Percentiles rank a stretch among this genome's conserved stretches.
These are phyloP conservation scores for Leucophora obtusa DNA, from an alignment of 2,888 invertebrate species.

Conservation along the genomic window DNA sequence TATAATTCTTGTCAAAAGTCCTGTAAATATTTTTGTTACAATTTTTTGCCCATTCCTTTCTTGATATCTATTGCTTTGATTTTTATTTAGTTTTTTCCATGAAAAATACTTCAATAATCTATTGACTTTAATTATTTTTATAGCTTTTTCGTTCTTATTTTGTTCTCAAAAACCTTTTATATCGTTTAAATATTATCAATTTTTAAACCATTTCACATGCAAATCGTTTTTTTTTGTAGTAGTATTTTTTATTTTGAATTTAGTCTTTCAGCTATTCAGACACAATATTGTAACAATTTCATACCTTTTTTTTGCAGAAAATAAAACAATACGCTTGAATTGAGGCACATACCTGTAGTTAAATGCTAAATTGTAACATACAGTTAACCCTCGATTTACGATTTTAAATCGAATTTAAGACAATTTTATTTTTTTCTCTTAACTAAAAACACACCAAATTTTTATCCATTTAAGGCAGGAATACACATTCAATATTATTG, in stretches of 20 bases:
- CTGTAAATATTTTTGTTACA: not conserved
- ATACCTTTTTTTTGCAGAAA: slow-evolving; percentile 24
- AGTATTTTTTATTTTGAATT: not conserved
- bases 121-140: slow-evolving; percentile 28
- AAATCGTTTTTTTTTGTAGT: slow-evolving; percentile 37
- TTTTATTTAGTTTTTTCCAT: not conserved
- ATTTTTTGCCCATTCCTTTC: not conserved
- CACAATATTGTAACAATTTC: slow-evolving; percentile 14
- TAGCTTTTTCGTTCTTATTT: not conserved
- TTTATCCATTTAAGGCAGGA: no score
- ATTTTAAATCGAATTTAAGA: no score
- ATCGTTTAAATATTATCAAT: slow-evolving; percentile 44
- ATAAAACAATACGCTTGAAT: slow-evolving; percentile 61
- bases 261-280: not conserved
- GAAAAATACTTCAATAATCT: slow-evolving; percentile 3
- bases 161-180: slow-evolving; percentile 35
- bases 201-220: slow-evolving; percentile 60
- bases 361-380: slow-evolving; percentile 20
- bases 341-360: slow-evolving; percentile 55
- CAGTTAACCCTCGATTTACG: no score
- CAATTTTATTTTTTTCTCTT: no score
- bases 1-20: no score
- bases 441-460: no score
- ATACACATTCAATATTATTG: no score
- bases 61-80: not conserved